A percentile compares a stretch with the other conserved stretches of the same genome.
phyloP scores from a whole-genome alignment of 2,113 vertebrate species.

The Leptobrachium leishanense region DNA sequence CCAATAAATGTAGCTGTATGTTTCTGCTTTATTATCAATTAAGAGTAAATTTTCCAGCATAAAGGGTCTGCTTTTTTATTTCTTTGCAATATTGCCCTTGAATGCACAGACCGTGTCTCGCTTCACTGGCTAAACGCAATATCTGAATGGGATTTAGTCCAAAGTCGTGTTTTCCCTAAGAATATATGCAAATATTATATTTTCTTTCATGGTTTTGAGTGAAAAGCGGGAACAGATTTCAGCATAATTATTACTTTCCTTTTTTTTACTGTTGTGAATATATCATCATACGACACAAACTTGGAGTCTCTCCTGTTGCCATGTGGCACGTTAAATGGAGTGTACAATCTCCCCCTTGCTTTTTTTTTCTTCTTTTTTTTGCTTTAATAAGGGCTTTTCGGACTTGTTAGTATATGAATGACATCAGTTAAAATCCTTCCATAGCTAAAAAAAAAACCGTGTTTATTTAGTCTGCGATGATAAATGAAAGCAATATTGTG shows the following conservation, averaged over 20 bases:
- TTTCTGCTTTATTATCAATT: constrained; percentile 9
- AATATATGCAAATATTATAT: constrained; percentile 39
- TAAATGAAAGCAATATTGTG: constrained; percentile 34
- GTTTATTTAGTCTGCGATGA: constrained; percentile 33
- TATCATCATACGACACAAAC: constrained; percentile 34
- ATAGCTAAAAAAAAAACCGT: constrained; percentile 1
- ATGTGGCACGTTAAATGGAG: constrained; percentile 11
- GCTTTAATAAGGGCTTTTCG: constrained; percentile 3
- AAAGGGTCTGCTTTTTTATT: background rate
- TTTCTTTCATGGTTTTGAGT: constrained; percentile 19
- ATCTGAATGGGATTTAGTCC: background rate
- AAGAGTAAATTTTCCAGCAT: background rate
- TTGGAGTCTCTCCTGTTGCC: constrained; percentile 18
- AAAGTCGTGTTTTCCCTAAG: constrained; percentile 4
- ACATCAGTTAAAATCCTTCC: constrained; percentile 22
- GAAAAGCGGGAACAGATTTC: constrained; percentile 31
- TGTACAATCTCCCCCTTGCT: constrained; percentile 8
- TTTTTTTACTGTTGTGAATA: constrained; percentile 34
- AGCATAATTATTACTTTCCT: constrained; percentile 38
- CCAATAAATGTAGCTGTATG: background rate
- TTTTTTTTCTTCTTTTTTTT: constrained; percentile 11
- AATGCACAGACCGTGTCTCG: constrained; percentile 9
- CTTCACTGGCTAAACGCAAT: constrained; percentile 30
- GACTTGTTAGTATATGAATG: background rate
- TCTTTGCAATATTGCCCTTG: background rate